Evolutionary conservation across 2,113 vertebrate species (phyloP), one percentile per base, ranked within the genome.

Genomic region (Laterallus jamaicensis): DNA sequence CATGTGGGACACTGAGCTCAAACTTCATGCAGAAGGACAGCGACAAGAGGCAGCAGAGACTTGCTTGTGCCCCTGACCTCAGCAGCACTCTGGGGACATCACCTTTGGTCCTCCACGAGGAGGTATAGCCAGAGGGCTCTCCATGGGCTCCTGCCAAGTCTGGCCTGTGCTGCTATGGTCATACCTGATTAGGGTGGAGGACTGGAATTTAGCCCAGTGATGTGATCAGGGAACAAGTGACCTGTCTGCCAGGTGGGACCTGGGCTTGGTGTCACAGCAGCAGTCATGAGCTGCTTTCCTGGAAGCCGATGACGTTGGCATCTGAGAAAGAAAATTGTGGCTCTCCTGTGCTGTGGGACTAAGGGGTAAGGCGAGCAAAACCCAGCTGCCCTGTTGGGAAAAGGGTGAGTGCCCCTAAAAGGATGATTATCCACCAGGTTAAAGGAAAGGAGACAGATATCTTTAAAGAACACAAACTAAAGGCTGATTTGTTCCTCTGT

Each of bases 171-270:
- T 77, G 71, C 47, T 49, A 4, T 0, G 4, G 59, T 42, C 44
- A 4, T 22, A 10, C 50, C 20, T 28, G 10, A 28, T 77, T 15
- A 44, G 44, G 20, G 19, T 37, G 52, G 82, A 67, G 44, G 39
- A n/a, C 47, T 71, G 35, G 59, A 71, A 35, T 17, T 15, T 5
- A 7, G 28, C 54, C 39, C 31, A 35, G 10, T 12, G 52, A 66
- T 67, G 16, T 25, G 52, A 50, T 29, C 63, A 19, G 64, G 58
- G 47, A 17, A 64, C 0, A 9, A 26, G 50, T 1, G 7, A 39
- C 64, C 64, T 0, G 0, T 35, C 42, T 47, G 37, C 52, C 64
- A 19, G 1, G 0, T 35, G 59, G 31, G 47, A 44, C 0, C 2
- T 40, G 37, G 32, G 17, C 54, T 56, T 37, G 8, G 70, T 39